These are phyloP conservation scores for Antheraea assamensis DNA, from an alignment of 2,888 invertebrate genomes.

Conservation along the genomic window DNA sequence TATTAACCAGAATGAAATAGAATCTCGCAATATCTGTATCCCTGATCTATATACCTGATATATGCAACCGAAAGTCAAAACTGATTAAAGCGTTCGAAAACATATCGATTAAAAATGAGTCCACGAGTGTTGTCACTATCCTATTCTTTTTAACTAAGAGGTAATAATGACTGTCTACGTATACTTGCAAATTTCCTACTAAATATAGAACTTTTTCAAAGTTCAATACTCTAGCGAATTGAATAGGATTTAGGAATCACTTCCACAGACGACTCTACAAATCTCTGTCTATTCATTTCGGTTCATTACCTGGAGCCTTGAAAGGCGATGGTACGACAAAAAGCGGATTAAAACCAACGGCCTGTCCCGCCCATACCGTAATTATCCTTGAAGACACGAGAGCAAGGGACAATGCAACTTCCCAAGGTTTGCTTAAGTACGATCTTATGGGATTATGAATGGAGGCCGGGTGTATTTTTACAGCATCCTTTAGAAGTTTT, in stretches of 20 bases:
- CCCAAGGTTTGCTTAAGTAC: not conserved
- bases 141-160: not conserved
- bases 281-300: conserved; percentile 30
- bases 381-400: conserved; percentile 48
- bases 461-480: conserved; percentile 1
- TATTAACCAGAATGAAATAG: no score
- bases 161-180: not conserved
- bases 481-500: not conserved
- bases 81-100: no score
- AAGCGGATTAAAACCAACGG: conserved; percentile 38
- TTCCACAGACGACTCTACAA: conserved; percentile 24
- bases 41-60: no score
- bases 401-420: conserved; percentile 9
- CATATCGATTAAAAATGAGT: no score
- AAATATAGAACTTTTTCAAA: not conserved
- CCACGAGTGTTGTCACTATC: no score
- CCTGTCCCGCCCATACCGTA: conserved; percentile 31
- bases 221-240: not conserved
- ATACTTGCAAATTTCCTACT: not conserved
- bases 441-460: conserved; percentile 13
- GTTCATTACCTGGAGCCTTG: conserved; percentile 32
- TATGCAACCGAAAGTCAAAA: no score
- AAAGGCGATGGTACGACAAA: conserved; percentile 36
- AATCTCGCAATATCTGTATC: no score
- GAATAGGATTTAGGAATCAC: conserved; percentile 21